A percentile compares a stretch with the other conserved stretches of the same genome.
phyloP scores from a whole-genome alignment of 2,797 vertebrate species.

The Propithecus perrieri region DNA sequence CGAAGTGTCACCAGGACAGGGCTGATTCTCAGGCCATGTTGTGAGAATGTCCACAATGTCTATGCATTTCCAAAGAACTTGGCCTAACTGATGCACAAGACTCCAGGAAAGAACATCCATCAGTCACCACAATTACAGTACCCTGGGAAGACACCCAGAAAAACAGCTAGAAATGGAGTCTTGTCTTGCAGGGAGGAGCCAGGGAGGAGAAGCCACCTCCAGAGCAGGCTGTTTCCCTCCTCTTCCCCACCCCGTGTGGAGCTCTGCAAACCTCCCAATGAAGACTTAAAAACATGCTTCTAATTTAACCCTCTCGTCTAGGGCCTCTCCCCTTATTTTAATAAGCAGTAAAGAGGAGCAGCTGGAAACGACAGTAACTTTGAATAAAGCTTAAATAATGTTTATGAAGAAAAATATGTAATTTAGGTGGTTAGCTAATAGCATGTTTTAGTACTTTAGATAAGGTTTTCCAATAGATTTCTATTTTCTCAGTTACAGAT shows the following conservation, averaged over 20 bases:
- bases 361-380: neutral
- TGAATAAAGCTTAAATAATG: neutral
- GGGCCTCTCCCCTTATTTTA: neutral
- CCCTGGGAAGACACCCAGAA: neutral
- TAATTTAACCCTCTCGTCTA: neutral
- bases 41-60: too few species aligned
- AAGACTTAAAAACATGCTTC: neutral
- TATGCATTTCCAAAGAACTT: neutral
- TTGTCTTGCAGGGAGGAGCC: neutral
- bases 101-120: neutral
- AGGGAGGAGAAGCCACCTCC: neutral
- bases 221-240: neutral
- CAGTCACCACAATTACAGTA: neutral
- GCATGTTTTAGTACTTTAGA: neutral
- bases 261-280: neutral
- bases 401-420: neutral
- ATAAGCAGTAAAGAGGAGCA: neutral
- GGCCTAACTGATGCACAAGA: neutral
- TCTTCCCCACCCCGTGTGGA: too few species aligned
- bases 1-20: neutral
- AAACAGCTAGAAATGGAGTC: neutral
- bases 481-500: neutral
- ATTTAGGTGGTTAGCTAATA: neutral
- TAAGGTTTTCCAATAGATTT: neutral
- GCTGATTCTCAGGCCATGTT: neutral